Evolutionary conservation across 1,140 invertebrate genomes (phyloP).

Genomic region (Vanessa atalanta): DNA sequence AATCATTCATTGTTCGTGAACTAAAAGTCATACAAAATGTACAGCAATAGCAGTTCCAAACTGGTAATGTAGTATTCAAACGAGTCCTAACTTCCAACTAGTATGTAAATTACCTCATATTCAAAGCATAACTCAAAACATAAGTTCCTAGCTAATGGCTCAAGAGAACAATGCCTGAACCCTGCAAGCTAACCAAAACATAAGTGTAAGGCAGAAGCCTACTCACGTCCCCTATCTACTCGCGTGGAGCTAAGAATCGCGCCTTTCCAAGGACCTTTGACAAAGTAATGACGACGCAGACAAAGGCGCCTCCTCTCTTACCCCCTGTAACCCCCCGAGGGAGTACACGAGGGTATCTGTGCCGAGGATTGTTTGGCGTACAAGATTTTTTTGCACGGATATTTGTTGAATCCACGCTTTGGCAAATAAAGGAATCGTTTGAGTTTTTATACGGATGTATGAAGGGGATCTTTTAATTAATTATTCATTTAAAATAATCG

Average conservation of each 20-base stretch:
- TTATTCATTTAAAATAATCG: background rate
- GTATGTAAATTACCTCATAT: slow-evolving; percentile 21
- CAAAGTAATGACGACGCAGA: slow-evolving; percentile 71
- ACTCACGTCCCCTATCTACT: slow-evolving; percentile 34
- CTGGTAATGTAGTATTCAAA: background rate
- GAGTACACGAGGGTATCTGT: slow-evolving; percentile 46
- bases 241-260: slow-evolving; percentile 43
- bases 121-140: slow-evolving; percentile 13
- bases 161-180: slow-evolving; percentile 37
- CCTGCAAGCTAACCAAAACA: slow-evolving; percentile 43
- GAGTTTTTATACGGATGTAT: background rate
- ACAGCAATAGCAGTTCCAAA: background rate
- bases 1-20: too few relatives aligned
- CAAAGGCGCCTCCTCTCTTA: slow-evolving; percentile 46
- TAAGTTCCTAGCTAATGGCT: slow-evolving; percentile 22
- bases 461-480: background rate
- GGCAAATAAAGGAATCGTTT: slow-evolving; percentile 17
- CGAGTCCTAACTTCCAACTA: slow-evolving; percentile 4
- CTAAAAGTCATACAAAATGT: too few relatives aligned
- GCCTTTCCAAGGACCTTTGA: slow-evolving; percentile 65
- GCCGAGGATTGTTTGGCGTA: slow-evolving; percentile 41
- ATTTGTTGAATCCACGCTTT: slow-evolving; percentile 22
- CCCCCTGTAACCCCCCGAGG: slow-evolving; percentile 28
- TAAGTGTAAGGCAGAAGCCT: slow-evolving; percentile 38
- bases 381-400: slow-evolving; percentile 42